phyloP scores from a whole-genome alignment of 2,888 invertebrate species.

The Neocrepidodera transversa region DNA sequence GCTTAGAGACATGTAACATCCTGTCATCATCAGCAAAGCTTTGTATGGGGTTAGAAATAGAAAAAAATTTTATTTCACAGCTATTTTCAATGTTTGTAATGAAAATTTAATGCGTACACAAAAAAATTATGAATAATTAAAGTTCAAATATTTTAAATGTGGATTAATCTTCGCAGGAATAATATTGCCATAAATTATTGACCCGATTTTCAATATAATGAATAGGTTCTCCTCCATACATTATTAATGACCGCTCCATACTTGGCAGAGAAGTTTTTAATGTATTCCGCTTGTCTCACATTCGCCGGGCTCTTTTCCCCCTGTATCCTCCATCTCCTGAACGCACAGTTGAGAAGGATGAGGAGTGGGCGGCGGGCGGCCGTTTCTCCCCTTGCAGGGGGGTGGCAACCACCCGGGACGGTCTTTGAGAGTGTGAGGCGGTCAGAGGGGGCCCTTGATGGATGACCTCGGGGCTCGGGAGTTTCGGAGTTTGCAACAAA shows the following conservation, averaged over 20 bases:
- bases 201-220: slow-evolving; percentile 46
- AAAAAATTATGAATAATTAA: too few species aligned
- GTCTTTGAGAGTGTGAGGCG: slow-evolving; percentile 53
- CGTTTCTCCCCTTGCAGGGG: slow-evolving; percentile 47
- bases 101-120: too few species aligned
- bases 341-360: slow-evolving; percentile 50
- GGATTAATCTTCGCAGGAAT: slow-evolving; percentile 18
- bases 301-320: slow-evolving; percentile 42
- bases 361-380: slow-evolving; percentile 47
- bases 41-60: too few species aligned
- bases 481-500: slow-evolving; percentile 46
- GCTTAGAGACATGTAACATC: too few species aligned
- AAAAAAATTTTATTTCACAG: too few species aligned
- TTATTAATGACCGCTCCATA: slow-evolving; percentile 48
- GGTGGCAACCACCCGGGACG: slow-evolving; percentile 47
- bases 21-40: too few species aligned
- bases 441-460: slow-evolving; percentile 58
- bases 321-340: slow-evolving; percentile 44
- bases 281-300: slow-evolving; percentile 47
- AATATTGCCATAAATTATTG: slow-evolving; percentile 44
- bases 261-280: slow-evolving; percentile 45
- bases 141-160: too few species aligned
- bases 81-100: too few species aligned
- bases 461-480: slow-evolving; percentile 59
- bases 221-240: slow-evolving; percentile 47